Conservation (phyloP, 2,797 vertebrate genomes). For the Atherinosoma microstoma region DNA sequence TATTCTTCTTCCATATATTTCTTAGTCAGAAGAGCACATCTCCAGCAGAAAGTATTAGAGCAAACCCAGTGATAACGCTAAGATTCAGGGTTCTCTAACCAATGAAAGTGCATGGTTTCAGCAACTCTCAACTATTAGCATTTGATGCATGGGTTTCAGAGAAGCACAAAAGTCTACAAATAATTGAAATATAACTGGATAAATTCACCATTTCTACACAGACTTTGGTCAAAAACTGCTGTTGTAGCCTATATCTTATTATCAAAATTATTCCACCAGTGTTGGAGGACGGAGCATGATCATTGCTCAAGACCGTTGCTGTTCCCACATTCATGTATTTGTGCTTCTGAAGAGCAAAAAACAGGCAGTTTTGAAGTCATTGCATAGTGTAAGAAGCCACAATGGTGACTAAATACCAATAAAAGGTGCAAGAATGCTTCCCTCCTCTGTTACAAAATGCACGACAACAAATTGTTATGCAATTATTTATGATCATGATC, state of each 20-base stretch:
- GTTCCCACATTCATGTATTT: not conserved
- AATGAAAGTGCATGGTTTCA: not conserved
- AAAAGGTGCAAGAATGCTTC: constrained; percentile 83
- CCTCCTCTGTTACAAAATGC: constrained; percentile 77
- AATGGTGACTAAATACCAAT: constrained; percentile 59
- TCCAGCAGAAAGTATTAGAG: no score
- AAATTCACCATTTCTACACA: not conserved
- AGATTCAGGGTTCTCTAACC: not conserved
- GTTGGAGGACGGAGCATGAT: not conserved
- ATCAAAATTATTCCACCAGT: no score
- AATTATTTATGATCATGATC: constrained; percentile 82
- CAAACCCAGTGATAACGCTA: no score
- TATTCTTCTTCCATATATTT: no score
- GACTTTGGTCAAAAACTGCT: not conserved
- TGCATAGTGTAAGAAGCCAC: not conserved
- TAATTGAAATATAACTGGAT: not conserved
- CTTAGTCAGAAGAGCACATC: no score
- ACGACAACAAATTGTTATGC: constrained; percentile 79
- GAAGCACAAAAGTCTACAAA: not conserved
- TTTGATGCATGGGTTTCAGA: not conserved
- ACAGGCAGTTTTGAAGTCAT: not conserved
- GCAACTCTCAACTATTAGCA: not conserved
- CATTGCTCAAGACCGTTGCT: not conserved
- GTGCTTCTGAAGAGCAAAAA: not conserved
- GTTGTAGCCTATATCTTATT: no score